A percentile compares a stretch with the other conserved stretches of the same genome.
These are phyloP conservation scores for Menura novaehollandiae DNA, from an alignment of 2,113 vertebrate species.

Conservation along the genomic window DNA sequence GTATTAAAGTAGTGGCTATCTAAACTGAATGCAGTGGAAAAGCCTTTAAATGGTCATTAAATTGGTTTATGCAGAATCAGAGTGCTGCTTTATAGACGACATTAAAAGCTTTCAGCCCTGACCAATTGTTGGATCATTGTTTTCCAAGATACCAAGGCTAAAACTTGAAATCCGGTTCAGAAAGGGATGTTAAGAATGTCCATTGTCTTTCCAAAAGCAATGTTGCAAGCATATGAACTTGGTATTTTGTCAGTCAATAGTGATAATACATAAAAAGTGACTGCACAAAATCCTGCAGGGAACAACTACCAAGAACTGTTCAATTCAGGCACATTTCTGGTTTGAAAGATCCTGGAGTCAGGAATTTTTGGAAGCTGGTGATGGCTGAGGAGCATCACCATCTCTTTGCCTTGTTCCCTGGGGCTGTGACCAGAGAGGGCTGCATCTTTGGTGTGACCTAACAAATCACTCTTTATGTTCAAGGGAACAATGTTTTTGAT, in stretches of 20 bases:
- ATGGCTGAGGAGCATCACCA: background rate
- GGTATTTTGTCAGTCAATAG: background rate
- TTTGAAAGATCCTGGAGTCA: background rate
- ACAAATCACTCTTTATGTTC: background rate
- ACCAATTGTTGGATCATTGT: background rate
- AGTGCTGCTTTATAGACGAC: background rate
- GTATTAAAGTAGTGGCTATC: accelerated
- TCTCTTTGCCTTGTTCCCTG: background rate
- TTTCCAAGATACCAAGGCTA: background rate
- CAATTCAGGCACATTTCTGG: background rate
- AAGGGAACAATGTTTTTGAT: background rate
- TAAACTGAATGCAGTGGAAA: background rate
- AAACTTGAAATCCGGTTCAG: background rate
- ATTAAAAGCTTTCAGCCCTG: background rate
- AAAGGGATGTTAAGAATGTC: background rate
- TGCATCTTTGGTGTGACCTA: background rate
- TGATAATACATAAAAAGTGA: background rate
- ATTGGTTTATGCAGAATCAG: background rate
- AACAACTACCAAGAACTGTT: background rate
- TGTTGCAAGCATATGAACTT: background rate
- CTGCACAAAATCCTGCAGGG: background rate
- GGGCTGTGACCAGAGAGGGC: background rate
- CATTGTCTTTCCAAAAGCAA: background rate
- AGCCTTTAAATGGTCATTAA: background rate
- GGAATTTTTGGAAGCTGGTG: background rate